Base-by-base conservation (phyloP, 2,888 invertebrate genomes). In the Acronicta leporina region DNA sequence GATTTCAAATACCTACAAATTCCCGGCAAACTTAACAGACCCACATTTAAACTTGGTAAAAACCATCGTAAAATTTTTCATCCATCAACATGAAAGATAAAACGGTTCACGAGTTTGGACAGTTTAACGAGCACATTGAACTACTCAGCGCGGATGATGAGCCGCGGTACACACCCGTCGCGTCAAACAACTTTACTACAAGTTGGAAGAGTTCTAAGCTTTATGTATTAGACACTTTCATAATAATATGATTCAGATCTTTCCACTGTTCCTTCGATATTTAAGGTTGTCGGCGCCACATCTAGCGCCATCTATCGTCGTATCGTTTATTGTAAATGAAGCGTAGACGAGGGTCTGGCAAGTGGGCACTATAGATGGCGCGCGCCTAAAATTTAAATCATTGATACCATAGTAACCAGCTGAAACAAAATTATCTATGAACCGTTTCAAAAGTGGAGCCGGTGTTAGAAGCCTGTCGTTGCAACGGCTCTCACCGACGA, bases 121-220 rank as follows among this genome's bases (percentile, higher is more conserved):
- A 74, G 68, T 68, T 74, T 61, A 64, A 68, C 62, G 73, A 75
- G 63, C 49, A 30, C 35, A 40, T 54, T 27, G 45, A 38, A 69
- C 35, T 55, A 54, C 51, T 58, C 14, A 63, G 43, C 38, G 42
- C 38, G 41, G 41, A 51, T 62, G 73, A 70, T 57, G 68, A 73
- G 54, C 42, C 53, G 16, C 51, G 50, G 27, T 59, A 50, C 33
- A 51, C 57, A 42, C 41, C 44, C 38, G 56, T 52, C 44, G 33
- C 56, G 47, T 14, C 48, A 42, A 45, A 49, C 47, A 54, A 59
- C 59, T 65, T 58, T 40, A 58, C 46, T 46, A 40, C 15, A 35
- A 45, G 5, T 38, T 30, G 27, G 35, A 50, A n/a, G 33, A 46
- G 25, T 11, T 33, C 44, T 54, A 16, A 35, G 42, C 43, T 61